Evolutionary conservation across 2,797 vertebrate species (phyloP), one percentile per base, ranked within the genome.

Genomic region (Rhincodon typus): DNA sequence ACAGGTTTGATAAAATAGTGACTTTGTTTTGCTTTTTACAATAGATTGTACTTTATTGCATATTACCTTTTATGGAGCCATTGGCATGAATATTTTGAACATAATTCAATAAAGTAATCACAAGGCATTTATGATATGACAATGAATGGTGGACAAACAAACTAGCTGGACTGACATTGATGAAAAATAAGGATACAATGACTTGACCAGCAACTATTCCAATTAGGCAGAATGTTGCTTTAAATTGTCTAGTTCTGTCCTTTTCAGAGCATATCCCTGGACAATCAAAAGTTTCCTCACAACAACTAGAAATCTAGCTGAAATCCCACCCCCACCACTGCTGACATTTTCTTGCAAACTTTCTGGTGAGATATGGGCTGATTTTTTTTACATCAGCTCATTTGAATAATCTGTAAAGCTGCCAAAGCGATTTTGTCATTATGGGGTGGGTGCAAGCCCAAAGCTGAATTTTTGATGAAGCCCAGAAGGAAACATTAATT

Each of bases 31-130:
- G 46, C 69, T 94, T 94, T 74, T 12, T 30, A 94, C 46, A 94
- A 94, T 53, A 50, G 15, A 72, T 74, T 94, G 23, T 69, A 42
- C 67, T 94, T 72, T 72, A 23, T 74, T 70, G 30, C 67, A 70
- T 27, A 17, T 27, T 94, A 42, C 46, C 38, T 53, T 94, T 27
- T 57, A 62, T 12, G 8, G 88, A 34, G n/a, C 34, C 7, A 94
- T 94, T 94, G n/a, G 30, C 34, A 34, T 91, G 88, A 91, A 91
- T 66, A 50, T 94, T 42, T 42, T 94, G 93, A 94, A n/a, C 12
- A 1, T 23, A 72, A 15, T 94, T 50, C 69, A 42, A 72, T 94
- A 72, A 94, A 50, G 67, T 69, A 70, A 50, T 38, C 57, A n/a
- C 30, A 30, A 30, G 42, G 27, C 10, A n/a, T 74, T 34, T 74